Percentiles rank a stretch among this genome's conserved stretches.
Conservation (phyloP, 92 coral and sea anemone species). For the Porites evermanni region DNA sequence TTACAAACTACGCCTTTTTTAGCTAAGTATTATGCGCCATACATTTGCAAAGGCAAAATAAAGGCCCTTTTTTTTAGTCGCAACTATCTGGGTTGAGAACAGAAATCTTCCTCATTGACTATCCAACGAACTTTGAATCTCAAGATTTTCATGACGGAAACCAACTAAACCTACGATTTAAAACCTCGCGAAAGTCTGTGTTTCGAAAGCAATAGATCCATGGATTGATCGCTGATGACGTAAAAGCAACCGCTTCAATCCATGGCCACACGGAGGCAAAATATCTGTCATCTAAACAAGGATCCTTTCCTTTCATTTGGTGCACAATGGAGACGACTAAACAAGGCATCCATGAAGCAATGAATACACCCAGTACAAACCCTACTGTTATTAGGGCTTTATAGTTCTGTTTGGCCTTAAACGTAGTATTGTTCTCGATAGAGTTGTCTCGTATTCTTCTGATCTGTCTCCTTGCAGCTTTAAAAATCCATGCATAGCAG, state of each 20-base stretch:
- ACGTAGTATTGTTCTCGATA: background rate
- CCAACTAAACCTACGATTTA: background rate
- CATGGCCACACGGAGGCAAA: conserved; percentile 3
- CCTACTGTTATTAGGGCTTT: conserved; percentile 27
- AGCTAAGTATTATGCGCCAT: no score
- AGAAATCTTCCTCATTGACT: no score
- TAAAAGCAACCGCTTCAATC: conserved; percentile 20
- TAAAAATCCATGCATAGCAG: conserved; percentile 17
- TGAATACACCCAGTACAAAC: background rate
- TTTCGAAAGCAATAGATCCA: conserved; percentile 20
- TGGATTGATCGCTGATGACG: conserved; percentile 34
- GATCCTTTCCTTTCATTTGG: background rate
- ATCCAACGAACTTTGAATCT: background rate
- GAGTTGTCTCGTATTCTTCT: background rate
- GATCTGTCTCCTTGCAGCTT: background rate
- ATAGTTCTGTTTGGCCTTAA: background rate
- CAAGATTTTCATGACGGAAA: background rate
- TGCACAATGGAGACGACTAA: conserved; percentile 3
- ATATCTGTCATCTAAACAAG: background rate
- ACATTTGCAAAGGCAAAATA: no score
- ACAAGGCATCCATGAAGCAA: conserved; percentile 24
- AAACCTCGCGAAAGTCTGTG: conserved; percentile 5
- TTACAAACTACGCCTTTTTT: no score
- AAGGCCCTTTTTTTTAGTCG: no score
- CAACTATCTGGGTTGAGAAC: no score